Base-by-base conservation (phyloP, 2,888 invertebrate genomes). In the Malthinus flaveolus region DNA sequence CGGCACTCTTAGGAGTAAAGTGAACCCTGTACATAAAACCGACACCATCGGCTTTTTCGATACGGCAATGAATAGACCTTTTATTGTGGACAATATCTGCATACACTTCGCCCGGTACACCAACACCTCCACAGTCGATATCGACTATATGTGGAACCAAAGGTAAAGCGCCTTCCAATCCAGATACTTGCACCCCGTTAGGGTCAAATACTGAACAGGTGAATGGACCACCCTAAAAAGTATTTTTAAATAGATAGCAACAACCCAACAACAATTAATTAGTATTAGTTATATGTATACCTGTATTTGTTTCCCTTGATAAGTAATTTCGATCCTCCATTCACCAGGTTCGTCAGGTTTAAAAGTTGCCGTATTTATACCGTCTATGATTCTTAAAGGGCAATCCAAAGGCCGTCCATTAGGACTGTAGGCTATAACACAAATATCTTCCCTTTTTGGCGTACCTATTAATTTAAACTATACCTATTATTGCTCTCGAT, bases 291-390 rank as follows among this genome's bases (percentile, higher is more conserved):
- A n/a, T n/a, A n/a, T n/a, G n/a, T n/a, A n/a, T 69, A 84, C 85
- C 77, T 89, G 88, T 68, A 99, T 97, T 76, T 97, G 95, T 71
- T 95, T 91, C 32, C 95, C 95, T 75, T 97, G 95, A 78, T 97
- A 97, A 32, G 93, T 89, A 64, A 98, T 96, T 64, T 93, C 93
- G 55, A 99, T 96, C 69, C 92, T 89, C 97, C 97, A 98, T 72
- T 95, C 93, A 56, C 97, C 98, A 35, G 95, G 91, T 81, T 98
- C 97, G 70, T 95, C 93, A 0, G 98, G 98, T 74, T 96, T 94
- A 79, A 98, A 98, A 70, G 94, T 96, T 65, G 97, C 96, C 67
- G 93, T 93, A 75, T 95, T 96, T 51, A 93, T 92, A 54, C 93
- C 94, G 44, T 90, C 89, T n/a, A 90, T 87, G 63, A 90, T 90